These are phyloP conservation scores for Pedionomus torquatus DNA, from an alignment of 2,113 vertebrate species.

Conservation along the genomic window DNA sequence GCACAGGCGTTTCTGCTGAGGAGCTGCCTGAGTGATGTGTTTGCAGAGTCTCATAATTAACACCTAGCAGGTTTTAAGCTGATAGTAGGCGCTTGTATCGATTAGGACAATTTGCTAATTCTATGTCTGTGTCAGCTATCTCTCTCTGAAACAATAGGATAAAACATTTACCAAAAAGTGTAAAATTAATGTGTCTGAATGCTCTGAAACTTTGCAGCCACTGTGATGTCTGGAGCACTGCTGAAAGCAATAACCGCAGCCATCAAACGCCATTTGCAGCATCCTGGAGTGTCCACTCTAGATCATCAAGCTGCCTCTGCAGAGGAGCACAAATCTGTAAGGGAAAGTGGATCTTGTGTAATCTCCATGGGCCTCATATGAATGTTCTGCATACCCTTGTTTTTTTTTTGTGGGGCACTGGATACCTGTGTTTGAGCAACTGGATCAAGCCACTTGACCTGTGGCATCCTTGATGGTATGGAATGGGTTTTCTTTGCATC, in stretches of 20 bases:
- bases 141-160: not conserved
- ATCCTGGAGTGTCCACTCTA: not conserved
- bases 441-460: not conserved
- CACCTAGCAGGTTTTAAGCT: not conserved
- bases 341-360: not conserved
- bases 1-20: not conserved
- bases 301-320: not conserved
- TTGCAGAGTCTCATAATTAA: conserved; percentile 18
- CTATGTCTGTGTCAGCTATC: not conserved
- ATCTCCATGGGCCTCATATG: too few species aligned
- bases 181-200: not conserved
- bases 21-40: not conserved
- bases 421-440: not conserved
- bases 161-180: conserved; percentile 1
- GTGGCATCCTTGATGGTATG: not conserved
- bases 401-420: not conserved
- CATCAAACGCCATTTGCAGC: rapidly evolving
- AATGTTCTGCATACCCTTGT: not conserved
- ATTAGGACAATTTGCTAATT: conserved; percentile 40
- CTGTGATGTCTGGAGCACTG: not conserved
- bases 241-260: not conserved
- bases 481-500: not conserved
- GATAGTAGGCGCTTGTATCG: not conserved
- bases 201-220: not conserved
- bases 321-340: not conserved